Conservation (phyloP, 2,888 invertebrate species). For the Papilio protenor region DNA sequence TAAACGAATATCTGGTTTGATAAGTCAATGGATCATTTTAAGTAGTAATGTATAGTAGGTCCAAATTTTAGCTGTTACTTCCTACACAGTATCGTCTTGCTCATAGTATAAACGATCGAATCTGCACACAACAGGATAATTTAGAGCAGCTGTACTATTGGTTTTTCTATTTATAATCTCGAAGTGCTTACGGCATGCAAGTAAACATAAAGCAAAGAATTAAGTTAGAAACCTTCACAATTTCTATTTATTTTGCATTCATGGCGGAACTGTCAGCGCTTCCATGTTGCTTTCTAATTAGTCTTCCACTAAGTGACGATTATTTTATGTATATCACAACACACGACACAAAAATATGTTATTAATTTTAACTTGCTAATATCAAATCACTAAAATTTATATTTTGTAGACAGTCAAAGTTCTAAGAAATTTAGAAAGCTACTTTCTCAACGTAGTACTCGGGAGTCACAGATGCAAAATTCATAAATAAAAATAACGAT, state of each 20-base stretch:
- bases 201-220: slow-evolving; percentile 42
- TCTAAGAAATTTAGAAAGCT: slow-evolving; percentile 77
- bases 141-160: background rate
- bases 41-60: background rate
- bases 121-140: background rate
- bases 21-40: background rate
- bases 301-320: slow-evolving; percentile 48
- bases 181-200: slow-evolving; percentile 9
- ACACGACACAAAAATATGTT: slow-evolving; percentile 45
- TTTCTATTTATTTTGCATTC: slow-evolving; percentile 85
- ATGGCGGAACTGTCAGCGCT: slow-evolving; percentile 85
- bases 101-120: slow-evolving; percentile 22
- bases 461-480: slow-evolving; percentile 43
- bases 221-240: slow-evolving; percentile 70
- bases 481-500: slow-evolving; percentile 25
- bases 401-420: slow-evolving; percentile 56
- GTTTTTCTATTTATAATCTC: background rate
- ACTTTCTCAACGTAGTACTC: slow-evolving; percentile 68
- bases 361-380: slow-evolving; percentile 37
- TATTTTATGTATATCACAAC: slow-evolving; percentile 47
- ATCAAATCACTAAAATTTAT: slow-evolving; percentile 45
- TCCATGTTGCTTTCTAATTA: slow-evolving; percentile 83
- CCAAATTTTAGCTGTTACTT: slow-evolving; percentile 14
- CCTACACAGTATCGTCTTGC: slow-evolving; percentile 35
- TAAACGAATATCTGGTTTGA: background rate